A percentile compares a stretch with the other conserved stretches of the same genome.
Evolutionary conservation across 2,113 vertebrate genomes (phyloP).

Genomic region (Illadopsis cleaveri): DNA sequence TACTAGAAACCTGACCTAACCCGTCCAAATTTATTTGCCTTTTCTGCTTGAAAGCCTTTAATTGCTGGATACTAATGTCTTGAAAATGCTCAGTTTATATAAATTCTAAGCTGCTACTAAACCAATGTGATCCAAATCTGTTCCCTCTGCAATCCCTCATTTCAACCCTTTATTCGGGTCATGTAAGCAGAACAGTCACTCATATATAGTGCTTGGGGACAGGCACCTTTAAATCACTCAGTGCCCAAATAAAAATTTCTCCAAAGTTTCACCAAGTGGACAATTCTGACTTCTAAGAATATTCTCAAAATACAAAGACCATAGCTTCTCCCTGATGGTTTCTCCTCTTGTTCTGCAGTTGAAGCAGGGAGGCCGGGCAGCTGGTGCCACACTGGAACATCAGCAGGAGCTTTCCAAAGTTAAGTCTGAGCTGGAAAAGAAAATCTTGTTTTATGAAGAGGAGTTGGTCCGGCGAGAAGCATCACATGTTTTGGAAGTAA

Average conservation of each 20-base stretch:
- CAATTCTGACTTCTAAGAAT: background rate
- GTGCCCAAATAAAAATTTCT: background rate
- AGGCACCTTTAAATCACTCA: background rate
- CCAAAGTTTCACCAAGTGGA: background rate
- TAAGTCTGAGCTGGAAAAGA: constrained; percentile 93
- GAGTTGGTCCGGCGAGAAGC: constrained; percentile 89
- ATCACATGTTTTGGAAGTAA: constrained; percentile 86
- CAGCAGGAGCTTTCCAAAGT: constrained; percentile 91
- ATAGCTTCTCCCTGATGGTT: background rate
- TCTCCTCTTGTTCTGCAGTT: constrained; percentile 59
- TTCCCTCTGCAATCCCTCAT: background rate
- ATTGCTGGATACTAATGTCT: background rate
- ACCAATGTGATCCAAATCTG: background rate
- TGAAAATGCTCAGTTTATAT: background rate
- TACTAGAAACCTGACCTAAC: background rate
- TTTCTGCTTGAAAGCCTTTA: background rate
- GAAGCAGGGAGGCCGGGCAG: constrained; percentile 84
- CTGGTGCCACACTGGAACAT: constrained; percentile 75
- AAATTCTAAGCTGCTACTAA: background rate
- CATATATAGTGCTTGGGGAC: background rate
- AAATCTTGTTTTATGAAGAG: constrained; percentile 92
- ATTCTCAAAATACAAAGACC: background rate
- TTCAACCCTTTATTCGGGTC: background rate
- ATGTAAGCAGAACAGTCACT: background rate
- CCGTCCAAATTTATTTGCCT: background rate